phyloP scores from a whole-genome alignment of 2,113 vertebrate genomes.

The Leptosomus discolor region DNA sequence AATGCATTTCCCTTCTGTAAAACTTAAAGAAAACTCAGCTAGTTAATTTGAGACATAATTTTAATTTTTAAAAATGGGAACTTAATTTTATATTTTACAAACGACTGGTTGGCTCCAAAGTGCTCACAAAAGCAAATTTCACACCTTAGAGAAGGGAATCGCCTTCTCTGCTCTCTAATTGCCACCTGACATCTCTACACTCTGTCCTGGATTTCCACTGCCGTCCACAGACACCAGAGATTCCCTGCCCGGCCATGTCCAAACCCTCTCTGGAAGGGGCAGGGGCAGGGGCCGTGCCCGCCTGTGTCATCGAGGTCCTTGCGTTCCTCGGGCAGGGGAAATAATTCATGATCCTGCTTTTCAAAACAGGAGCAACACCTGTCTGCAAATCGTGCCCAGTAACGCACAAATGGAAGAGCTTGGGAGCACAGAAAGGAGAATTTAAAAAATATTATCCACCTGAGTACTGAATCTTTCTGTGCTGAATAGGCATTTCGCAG shows the following conservation, averaged over 20 bases:
- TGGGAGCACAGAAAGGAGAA: background rate
- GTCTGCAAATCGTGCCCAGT: background rate
- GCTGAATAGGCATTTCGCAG: background rate
- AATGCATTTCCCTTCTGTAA: background rate
- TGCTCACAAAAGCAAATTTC: background rate
- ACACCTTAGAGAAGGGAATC: background rate
- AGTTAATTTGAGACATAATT: background rate
- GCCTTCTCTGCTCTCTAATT: background rate
- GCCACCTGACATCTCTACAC: background rate
- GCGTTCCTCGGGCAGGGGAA: background rate
- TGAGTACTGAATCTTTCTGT: background rate
- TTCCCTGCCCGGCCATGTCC: background rate
- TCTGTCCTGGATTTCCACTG: background rate
- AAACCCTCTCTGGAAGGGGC: background rate
- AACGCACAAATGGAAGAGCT: background rate
- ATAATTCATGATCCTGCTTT: background rate
- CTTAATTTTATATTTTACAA: background rate
- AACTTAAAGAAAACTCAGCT: background rate
- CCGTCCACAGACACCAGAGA: background rate
- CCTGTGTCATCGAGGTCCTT: rapidly evolving
- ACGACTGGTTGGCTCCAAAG: background rate
- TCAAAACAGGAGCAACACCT: background rate
- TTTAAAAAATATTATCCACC: rapidly evolving
- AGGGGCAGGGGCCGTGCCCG: background rate
- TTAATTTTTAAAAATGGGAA: background rate